A percentile compares a stretch with the other conserved stretches of the same genome.
phyloP scores from a whole-genome alignment of 92 coral and sea anemone genomes.

The Actinernus sp. region DNA sequence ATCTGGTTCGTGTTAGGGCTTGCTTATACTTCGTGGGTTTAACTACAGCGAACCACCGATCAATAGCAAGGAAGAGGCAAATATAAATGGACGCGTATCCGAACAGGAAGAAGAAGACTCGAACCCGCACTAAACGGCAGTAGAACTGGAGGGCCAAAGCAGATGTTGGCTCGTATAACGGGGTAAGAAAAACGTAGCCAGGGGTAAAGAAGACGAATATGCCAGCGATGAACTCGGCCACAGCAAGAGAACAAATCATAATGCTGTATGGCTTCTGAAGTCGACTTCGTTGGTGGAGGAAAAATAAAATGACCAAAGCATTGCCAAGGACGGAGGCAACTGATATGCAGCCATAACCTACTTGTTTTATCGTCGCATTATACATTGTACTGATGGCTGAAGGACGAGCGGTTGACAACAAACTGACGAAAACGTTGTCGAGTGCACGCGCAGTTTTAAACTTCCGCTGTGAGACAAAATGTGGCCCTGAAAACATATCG shows the following conservation, averaged over 20 bases:
- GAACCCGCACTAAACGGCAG: conserved; percentile 67
- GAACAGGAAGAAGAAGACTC: conserved; percentile 56
- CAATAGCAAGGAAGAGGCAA: conserved; percentile 69
- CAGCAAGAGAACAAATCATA: conserved; percentile 70
- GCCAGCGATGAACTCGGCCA: conserved; percentile 80
- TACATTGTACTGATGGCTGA: no score
- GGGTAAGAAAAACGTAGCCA: conserved; percentile 49
- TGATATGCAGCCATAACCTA: conserved; percentile 66
- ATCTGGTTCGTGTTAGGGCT: conserved; percentile 29
- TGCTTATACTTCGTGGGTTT: conserved; percentile 60
- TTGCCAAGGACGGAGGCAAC: conserved; percentile 72
- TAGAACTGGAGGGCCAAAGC: conserved; percentile 49
- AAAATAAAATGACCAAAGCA: conserved; percentile 51
- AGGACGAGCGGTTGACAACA: no score
- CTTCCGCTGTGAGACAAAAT: no score
- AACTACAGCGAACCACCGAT: conserved; percentile 87
- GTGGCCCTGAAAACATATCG: no score
- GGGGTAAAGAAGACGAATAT: conserved; percentile 68
- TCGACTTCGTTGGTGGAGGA: conserved; percentile 42
- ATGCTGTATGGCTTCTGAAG: conserved; percentile 79
- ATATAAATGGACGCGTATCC: conserved; percentile 79
- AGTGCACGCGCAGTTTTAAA: no score
- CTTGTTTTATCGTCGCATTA: no score
- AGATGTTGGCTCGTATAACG: conserved; percentile 46
- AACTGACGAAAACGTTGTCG: no score